Evolutionary conservation across 2,113 vertebrate genomes (phyloP), one percentile per base, ranked within the genome.

Genomic region (Cephalopterus ornatus): DNA sequence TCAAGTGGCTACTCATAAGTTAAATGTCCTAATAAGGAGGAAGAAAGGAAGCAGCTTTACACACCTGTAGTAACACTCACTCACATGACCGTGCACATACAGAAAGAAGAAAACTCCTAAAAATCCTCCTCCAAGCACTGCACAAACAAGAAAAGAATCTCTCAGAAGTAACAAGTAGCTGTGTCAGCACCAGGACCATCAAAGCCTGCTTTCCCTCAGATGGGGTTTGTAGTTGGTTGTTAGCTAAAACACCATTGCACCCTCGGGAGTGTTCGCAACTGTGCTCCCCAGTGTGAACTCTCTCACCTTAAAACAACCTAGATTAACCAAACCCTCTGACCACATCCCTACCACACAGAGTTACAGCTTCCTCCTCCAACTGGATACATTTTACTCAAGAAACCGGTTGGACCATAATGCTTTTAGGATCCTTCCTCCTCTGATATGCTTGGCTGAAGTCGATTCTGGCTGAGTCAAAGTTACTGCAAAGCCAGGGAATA

Each of bases 21-120:
- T 46, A 65, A 16, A 55, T 8, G 8, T 28, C 21, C 8, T 61
- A 68, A 14, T 18, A 53, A 49, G 14, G 14, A 67, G 18, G 18
- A 47, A 70, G 16, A 35, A 78, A 28, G 33, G 46, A 87, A 84
- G 81, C 32, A 58, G 53, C 33, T 75, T 85, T 22, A 62, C 42
- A 52, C 10, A 47, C 19, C 9, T 17, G 3, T 22, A 84, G 24
- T 11, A 72, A 68, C 53, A 75, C 13, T 11, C 46, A 46, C 28
- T 49, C 11, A 4, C n/a, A 39, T 27, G 39, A 3, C 63, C 0
- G 0, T 35, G 46, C 11, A 30, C 13, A 32, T 4, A 24, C 2
- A 42, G 42, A 39, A 22, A 13, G n/a, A 61, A 92, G 49, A 53
- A 85, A 86, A 76, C 11, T 41, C 7, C 4, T 16, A 39, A 24